phyloP scores from a whole-genome alignment of 2,113 vertebrate species.

The Apteryx mantelli region DNA sequence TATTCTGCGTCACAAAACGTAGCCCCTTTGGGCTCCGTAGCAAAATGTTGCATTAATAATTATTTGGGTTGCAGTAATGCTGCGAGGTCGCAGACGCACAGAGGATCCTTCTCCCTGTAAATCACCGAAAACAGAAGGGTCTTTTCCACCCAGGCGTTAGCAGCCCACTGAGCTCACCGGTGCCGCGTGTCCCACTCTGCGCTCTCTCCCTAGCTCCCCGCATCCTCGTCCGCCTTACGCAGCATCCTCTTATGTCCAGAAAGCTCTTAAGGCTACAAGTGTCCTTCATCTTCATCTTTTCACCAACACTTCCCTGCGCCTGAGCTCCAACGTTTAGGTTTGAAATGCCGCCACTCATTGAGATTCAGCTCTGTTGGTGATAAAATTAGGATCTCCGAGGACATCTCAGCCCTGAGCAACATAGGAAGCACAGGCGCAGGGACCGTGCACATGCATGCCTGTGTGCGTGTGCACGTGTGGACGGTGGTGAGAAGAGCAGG shows the following conservation, averaged over 20 bases:
- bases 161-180: no score
- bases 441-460: no score
- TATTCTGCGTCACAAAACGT: not conserved
- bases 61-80: not conserved
- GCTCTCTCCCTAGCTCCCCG: no score
- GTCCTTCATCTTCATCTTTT: not conserved
- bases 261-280: not conserved
- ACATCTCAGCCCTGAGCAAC: fast-evolving
- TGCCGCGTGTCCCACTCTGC: no score
- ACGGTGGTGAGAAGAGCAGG: no score
- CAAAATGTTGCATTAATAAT: not conserved
- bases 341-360: not conserved
- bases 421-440: not conserved
- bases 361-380: not conserved
- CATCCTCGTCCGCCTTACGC: no score
- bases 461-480: not conserved
- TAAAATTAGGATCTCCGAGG: not conserved
- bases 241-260: not conserved
- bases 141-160: not conserved
- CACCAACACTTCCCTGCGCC: no score
- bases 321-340: no score
- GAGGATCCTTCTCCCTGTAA: not conserved
- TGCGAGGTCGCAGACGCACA: not conserved
- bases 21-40: not conserved
- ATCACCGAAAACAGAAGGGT: not conserved